Percentiles rank a stretch among this genome's conserved stretches.
Conservation (phyloP, 2,113 vertebrate genomes). For the Ammodytes marinus region DNA sequence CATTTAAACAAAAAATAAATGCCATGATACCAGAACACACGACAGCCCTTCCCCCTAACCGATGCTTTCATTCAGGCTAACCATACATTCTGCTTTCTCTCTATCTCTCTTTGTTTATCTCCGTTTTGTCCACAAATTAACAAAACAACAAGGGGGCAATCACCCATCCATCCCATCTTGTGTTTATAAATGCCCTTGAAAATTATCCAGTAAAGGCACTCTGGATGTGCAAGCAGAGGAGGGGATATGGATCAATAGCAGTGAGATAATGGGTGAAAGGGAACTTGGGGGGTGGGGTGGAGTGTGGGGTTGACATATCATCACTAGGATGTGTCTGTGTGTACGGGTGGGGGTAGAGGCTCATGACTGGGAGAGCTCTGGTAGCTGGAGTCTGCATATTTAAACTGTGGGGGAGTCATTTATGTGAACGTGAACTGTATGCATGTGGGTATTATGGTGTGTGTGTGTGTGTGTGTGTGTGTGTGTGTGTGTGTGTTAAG, state of each 20-base stretch:
- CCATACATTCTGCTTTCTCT: not conserved
- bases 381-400: slow-evolving; percentile 43
- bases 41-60: not conserved
- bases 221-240: slow-evolving; percentile 49
- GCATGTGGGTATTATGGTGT: not conserved
- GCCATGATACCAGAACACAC: not conserved
- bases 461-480: not conserved
- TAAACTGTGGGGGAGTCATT: slow-evolving; percentile 14
- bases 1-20: not conserved
- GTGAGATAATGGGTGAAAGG: slow-evolving; percentile 76
- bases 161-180: slow-evolving; percentile 27
- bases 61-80: slow-evolving; percentile 1
- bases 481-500: slow-evolving; percentile 6
- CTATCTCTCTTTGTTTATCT: not conserved
- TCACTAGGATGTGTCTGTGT: slow-evolving; percentile 19
- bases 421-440: not conserved
- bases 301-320: slow-evolving; percentile 66
- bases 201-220: slow-evolving; percentile 72
- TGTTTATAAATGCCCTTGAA: slow-evolving; percentile 78
- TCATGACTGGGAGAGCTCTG: slow-evolving; percentile 24
- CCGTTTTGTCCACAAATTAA: slow-evolving; percentile 34
- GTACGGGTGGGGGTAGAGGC: not conserved
- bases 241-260: slow-evolving; percentile 74
- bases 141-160: slow-evolving; percentile 31
- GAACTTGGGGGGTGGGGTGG: slow-evolving; percentile 49